phyloP scores from a whole-genome alignment of 2,888 invertebrate genomes.

The Thera obeliscata region DNA sequence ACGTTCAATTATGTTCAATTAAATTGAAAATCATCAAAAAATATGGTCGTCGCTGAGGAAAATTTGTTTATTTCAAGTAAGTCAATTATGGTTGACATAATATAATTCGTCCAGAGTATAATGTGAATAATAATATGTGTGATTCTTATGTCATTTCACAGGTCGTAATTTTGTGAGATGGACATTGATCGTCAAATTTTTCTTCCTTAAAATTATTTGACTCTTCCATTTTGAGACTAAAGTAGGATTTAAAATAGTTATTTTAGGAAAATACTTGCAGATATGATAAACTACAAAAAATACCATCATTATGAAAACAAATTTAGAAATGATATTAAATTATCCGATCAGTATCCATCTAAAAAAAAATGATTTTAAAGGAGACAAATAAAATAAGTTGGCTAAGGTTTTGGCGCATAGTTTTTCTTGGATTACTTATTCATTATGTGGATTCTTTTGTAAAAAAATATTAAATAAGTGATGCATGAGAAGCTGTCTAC shows the following conservation, averaged over 20 bases:
- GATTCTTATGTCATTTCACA: slow-evolving; percentile 10
- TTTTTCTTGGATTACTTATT: slow-evolving; percentile 18
- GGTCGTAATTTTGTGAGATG: not conserved
- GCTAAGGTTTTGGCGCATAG: slow-evolving; percentile 7
- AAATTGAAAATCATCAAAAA: slow-evolving; percentile 21
- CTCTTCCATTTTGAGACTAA: slow-evolving; percentile 13
- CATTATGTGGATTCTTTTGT: not conserved
- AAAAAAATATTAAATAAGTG: not conserved
- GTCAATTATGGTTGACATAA: slow-evolving; percentile 32
- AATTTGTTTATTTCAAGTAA: slow-evolving; percentile 25
- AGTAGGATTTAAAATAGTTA: no score
- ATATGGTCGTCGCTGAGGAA: slow-evolving; percentile 8
- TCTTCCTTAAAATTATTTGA: slow-evolving; percentile 2
- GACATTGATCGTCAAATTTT: not conserved
- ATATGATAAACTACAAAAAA: no score
- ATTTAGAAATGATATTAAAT: not conserved
- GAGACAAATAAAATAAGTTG: slow-evolving; percentile 23
- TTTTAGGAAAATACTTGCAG: no score
- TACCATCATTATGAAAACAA: no score
- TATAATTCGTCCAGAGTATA: slow-evolving; percentile 31
- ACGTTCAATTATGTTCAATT: slow-evolving; percentile 22
- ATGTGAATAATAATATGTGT: slow-evolving; percentile 8
- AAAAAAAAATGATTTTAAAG: slow-evolving; percentile 9
- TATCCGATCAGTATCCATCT: slow-evolving; percentile 12
- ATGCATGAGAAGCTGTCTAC: slow-evolving; percentile 18